Base-by-base conservation (phyloP, 2,113 vertebrate species). In the Mirounga angustirostris region DNA sequence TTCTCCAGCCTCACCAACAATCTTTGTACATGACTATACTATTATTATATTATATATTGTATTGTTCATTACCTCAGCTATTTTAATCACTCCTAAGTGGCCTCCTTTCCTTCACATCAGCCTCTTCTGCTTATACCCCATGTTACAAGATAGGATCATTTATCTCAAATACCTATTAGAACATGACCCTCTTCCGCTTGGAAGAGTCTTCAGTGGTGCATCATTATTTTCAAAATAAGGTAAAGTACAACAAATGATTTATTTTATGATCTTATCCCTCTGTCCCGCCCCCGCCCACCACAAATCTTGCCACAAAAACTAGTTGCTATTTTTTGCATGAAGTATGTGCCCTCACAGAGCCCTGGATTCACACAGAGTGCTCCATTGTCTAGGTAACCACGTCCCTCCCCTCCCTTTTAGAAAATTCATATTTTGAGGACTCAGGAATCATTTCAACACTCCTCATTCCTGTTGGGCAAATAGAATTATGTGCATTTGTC, bases 171-270 rank as follows among this genome's bases (percentile, higher is more conserved):
- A n/a, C 6, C 50, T 18, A 86, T 86, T 4, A 21, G 40, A 88
- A 83, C 8, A 79, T 40, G 14, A 36, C 9, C 1, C 8, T 83
- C 0, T 36, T 26, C 18, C 59, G 9, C 16, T 54, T 82, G n/a
- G 74, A 78, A 92, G 58, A 73, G 74, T 91, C 36, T 84, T 33
- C 24, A 7, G 15, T 40, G 50, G 28, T 22, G 40, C 33, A 84
- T 73, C 69, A 50, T 87, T 69, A 61, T 67, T 88, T 91, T 50
- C 21, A 74, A 50, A 79, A 97, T 65, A 79, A 95, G 13, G 8
- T 36, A 52, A 89, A 88, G 24, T 30, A 19, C 0, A 5, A 24
- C 33, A 67, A 92, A 43, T 18, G 46, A 56, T 52, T 87, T 89
- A 2, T 91, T 93, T 65, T 24, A 30, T 46, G 36, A 16, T 73